Conservation (phyloP, 2,113 vertebrate genomes). For the Excalfactoria chinensis region DNA sequence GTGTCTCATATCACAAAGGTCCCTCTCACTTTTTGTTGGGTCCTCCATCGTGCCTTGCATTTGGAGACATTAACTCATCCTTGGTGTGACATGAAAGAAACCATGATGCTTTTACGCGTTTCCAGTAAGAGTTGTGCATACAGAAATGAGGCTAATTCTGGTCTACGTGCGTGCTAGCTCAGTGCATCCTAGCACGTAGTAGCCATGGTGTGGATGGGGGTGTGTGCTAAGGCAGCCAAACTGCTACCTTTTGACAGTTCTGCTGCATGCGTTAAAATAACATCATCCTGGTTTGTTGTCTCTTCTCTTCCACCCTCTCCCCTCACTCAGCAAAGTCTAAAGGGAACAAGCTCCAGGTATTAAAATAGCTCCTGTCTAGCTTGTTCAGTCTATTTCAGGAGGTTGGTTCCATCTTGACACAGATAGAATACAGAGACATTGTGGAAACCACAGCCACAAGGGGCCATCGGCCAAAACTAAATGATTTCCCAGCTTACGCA, state of each 20-base stretch:
- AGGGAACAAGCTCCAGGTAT: conserved; percentile 52
- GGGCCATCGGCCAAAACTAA: conserved; percentile 62
- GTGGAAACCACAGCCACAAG: conserved; percentile 67
- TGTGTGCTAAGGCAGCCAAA: conserved; percentile 46
- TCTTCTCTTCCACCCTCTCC: conserved; percentile 32
- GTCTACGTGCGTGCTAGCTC: conserved; percentile 1
- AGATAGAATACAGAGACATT: conserved; percentile 62
- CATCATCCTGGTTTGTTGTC: conserved; percentile 40
- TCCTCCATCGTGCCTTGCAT: rapidly evolving
- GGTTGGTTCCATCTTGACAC: conserved; percentile 56
- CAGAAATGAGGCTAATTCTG: conserved; percentile 6
- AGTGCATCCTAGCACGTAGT: conserved; percentile 49
- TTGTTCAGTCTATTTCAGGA: conserved; percentile 72
- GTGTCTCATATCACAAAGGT: neutral
- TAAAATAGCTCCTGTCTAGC: conserved; percentile 67
- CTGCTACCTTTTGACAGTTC: neutral
- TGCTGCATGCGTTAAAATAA: conserved; percentile 56
- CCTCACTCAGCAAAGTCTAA: conserved; percentile 35
- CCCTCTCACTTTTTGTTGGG: neutral
- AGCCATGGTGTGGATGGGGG: neutral
- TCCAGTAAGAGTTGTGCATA: neutral
- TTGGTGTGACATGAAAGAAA: rapidly evolving
- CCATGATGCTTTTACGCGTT: rapidly evolving
- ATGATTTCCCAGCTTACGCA: conserved; percentile 12
- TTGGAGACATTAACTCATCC: neutral